Base-by-base conservation (phyloP, 1,140 invertebrate genomes). In the Whitmania pigra region DNA sequence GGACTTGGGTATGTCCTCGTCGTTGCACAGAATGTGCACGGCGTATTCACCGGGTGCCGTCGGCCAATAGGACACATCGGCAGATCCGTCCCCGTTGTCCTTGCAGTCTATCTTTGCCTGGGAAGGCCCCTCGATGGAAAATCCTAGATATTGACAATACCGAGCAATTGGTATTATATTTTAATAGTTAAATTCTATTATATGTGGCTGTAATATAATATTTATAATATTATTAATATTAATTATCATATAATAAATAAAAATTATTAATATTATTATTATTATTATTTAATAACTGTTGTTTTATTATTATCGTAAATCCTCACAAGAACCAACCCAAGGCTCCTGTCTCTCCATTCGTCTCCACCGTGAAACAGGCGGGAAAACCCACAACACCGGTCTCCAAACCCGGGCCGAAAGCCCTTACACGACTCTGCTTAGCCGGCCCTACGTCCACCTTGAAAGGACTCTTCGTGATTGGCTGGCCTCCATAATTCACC, bases 41-140 rank as follows among this genome's bases (percentile, higher is more conserved):
- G 90, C 90, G 78, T 95, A 95, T 77, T 92, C 90, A n/a, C 93
- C 93, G 13, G 89, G 86, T 17, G 86, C 88, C 18, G 89, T 92
- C 3, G 92, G 92, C 78, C 88, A 86, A 81, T 93, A 94, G 73
- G 80, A 80, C n/a, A 93, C 89, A 78, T 92, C 87, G 25, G 91
- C 91, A 17, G 90, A 91, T 15, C 90, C 91, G 83, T 93, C 91
- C 53, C 89, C 90, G 79, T 92, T 91, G 78, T 94, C 91, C 67
- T 89, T 86, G 77, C 91, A 93, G 76, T 92, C 88, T 75, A 92
- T 92, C 81, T 89, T 89, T 2, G 91, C 90, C 82, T 93, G 90
- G 18, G 89, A 91, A 57, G 91, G 91, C 73, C 92, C 92, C 82
- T 93, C 89, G 78, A 94, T 92, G 68, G 90, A 91, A 80, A 93